A percentile compares a stretch with the other conserved stretches of the same genome.
Evolutionary conservation across 2,797 vertebrate species (phyloP).

Genomic region (Melanitta fusca): DNA sequence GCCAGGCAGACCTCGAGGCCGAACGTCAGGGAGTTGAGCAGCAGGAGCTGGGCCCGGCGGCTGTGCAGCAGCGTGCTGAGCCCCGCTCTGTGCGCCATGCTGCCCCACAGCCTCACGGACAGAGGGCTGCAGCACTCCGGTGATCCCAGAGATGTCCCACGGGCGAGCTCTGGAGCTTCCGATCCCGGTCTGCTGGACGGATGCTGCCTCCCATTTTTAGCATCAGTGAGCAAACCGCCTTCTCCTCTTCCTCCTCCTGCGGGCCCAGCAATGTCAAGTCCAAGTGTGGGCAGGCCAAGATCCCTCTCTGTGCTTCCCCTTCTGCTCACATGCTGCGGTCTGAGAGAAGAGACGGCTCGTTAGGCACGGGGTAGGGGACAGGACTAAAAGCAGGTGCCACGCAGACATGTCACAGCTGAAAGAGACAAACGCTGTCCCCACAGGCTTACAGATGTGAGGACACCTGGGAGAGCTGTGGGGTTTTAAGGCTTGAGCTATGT

Average conservation of each 20-base stretch:
- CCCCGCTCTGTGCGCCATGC: constrained; percentile 52
- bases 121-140: neutral
- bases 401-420: rapidly evolving
- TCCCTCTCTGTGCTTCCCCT: neutral
- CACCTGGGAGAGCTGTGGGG: neutral
- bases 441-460: neutral
- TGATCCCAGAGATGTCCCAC: neutral
- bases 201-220: constrained; percentile 42
- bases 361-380: neutral
- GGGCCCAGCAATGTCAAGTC: neutral
- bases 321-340: neutral
- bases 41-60: constrained; percentile 80
- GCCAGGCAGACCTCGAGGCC: constrained; percentile 90
- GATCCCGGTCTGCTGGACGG: neutral
- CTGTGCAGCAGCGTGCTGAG: constrained; percentile 65
- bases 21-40: constrained; percentile 87
- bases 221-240: rapidly evolving
- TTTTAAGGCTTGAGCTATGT: rapidly evolving
- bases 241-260: neutral
- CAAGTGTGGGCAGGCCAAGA: neutral
- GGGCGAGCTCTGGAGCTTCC: neutral
- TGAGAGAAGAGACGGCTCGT: neutral
- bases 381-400: neutral
- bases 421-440: neutral
- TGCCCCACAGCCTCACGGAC: neutral